Conservation (phyloP, 2,888 invertebrate genomes). For the Strigamia crassipes region DNA sequence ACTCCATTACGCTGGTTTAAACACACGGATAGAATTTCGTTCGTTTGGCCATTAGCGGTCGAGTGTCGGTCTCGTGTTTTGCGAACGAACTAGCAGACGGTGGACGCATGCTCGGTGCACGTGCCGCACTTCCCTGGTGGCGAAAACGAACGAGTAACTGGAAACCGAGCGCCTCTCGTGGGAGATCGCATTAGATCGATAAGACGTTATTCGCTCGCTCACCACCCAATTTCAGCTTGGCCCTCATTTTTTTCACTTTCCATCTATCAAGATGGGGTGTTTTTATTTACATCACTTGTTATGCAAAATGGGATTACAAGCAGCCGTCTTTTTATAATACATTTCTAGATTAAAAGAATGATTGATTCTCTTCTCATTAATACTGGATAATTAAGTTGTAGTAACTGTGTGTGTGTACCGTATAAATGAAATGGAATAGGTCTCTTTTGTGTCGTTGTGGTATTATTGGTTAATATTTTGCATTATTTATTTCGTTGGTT, state of each 20-base stretch:
- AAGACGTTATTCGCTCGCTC: conserved; percentile 23
- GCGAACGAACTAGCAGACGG: neutral
- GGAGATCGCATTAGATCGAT: conserved; percentile 26
- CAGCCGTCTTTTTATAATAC: no score
- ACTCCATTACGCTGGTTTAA: conserved; percentile 14
- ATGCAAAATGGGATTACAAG: no score
- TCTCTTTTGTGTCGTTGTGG: no score
- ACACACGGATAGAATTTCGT: conserved; percentile 14
- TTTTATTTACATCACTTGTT: no score
- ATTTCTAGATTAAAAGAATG: no score
- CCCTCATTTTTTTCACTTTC: neutral
- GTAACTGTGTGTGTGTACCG: no score
- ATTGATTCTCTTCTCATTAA: no score
- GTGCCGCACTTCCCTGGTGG: conserved; percentile 5
- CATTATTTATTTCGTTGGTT: no score
- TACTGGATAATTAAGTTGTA: no score
- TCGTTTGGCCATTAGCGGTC: conserved; percentile 24
- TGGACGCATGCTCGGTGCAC: conserved; percentile 16
- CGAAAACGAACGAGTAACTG: conserved; percentile 2
- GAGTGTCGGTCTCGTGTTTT: conserved; percentile 11
- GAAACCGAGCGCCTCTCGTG: conserved; percentile 26
- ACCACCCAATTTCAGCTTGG: conserved; percentile 4
- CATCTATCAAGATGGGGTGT: neutral
- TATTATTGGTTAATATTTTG: no score
- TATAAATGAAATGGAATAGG: no score